Percentiles rank a stretch among this genome's conserved stretches.
Evolutionary conservation across 2,113 vertebrate genomes (phyloP).

Genomic region (Gyps fulvus): DNA sequence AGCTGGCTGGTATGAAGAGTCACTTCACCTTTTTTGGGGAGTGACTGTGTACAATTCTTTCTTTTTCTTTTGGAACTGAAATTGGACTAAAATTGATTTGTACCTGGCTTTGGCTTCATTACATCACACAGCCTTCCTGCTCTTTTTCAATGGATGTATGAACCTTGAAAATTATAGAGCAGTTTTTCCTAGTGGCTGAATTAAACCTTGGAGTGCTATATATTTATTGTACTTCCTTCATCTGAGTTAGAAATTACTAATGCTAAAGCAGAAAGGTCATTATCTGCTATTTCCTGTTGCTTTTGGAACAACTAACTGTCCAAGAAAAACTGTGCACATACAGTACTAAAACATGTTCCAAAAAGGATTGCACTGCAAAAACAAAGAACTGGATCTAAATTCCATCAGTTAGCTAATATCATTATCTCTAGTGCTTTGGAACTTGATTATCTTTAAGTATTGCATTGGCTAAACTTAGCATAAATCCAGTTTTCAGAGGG

Average conservation of each 20-base stretch:
- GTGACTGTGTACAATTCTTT: background rate
- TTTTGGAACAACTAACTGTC: constrained; percentile 41
- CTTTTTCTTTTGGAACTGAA: background rate
- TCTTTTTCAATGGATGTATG: background rate
- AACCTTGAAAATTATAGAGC: background rate
- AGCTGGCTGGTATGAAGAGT: background rate
- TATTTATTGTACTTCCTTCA: background rate
- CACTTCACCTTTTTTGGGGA: background rate
- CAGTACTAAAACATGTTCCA: constrained; percentile 33
- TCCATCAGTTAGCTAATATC: background rate
- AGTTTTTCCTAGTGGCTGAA: background rate
- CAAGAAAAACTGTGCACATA: constrained; percentile 21
- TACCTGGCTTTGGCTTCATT: background rate
- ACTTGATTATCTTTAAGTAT: background rate
- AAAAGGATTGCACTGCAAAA: constrained; percentile 22
- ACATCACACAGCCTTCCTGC: rapidly evolving
- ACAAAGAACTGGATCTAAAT: background rate
- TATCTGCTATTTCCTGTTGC: constrained; percentile 70
- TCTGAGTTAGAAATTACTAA: constrained; percentile 21
- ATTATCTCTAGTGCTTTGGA: background rate
- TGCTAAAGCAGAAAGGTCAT: constrained; percentile 42
- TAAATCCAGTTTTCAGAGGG: background rate
- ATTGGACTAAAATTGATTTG: background rate
- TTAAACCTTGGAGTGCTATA: background rate
- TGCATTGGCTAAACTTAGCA: background rate